Evolutionary conservation across 1,140 invertebrate species (phyloP).

Genomic region (Eriosoma lanigerum): DNA sequence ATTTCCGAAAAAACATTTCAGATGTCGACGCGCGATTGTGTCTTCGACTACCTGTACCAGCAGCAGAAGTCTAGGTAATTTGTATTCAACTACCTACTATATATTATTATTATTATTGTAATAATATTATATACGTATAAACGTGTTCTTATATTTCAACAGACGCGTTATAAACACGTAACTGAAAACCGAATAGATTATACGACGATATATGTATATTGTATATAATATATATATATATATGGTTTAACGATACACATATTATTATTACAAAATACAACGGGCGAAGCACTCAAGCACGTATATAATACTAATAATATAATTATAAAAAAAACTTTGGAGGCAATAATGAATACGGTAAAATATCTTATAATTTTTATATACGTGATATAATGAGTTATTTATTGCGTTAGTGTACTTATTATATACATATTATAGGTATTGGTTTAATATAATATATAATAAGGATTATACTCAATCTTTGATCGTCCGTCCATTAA

Average conservation of each 20-base stretch:
- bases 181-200: neutral
- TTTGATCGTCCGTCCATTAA: neutral
- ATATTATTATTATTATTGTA: too few species aligned
- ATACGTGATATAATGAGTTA: neutral
- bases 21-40: neutral
- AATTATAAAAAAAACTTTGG: too few species aligned
- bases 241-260: neutral
- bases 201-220: neutral
- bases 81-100: conserved; percentile 38
- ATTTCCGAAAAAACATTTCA: conserved; percentile 25
- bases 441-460: too few species aligned
- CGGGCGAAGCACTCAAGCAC: too few species aligned
- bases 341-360: neutral
- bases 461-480: too few species aligned
- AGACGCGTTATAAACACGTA: conserved; percentile 9
- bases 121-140: too few species aligned
- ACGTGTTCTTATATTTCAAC: conserved; percentile 29
- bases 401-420: neutral
- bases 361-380: neutral
- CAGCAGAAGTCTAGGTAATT: conserved; percentile 8
- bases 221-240: neutral
- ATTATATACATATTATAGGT: too few species aligned
- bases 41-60: conserved; percentile 9
- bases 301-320: too few species aligned
- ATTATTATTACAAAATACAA: too few species aligned